Percentiles rank a stretch among this genome's conserved stretches.
Conservation (phyloP, 2,113 vertebrate genomes). For the Holacanthus passer region DNA sequence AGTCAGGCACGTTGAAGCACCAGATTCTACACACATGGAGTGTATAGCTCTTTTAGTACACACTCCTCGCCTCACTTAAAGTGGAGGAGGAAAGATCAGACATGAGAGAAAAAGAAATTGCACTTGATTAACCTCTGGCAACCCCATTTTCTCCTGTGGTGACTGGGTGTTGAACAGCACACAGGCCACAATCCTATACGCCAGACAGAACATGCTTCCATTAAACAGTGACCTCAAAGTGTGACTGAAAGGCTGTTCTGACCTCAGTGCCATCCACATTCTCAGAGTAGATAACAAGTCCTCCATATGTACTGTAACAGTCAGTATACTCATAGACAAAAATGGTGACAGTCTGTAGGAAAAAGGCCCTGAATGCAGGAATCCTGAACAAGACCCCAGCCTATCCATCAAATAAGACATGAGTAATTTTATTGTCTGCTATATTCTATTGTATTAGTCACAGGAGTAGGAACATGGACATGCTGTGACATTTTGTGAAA, state of each 20-base stretch:
- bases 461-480: neutral
- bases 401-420: conserved; percentile 23
- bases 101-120: conserved; percentile 65
- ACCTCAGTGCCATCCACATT: conserved; percentile 39
- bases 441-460: neutral
- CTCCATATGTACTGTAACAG: conserved; percentile 9
- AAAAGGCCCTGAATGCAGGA: neutral
- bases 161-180: conserved; percentile 59
- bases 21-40: neutral
- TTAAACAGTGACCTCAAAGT: conserved; percentile 69
- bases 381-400: conserved; percentile 26
- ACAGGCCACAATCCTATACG: conserved; percentile 52
- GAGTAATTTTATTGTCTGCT: neutral
- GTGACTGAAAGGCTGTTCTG: conserved; percentile 36
- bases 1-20: neutral
- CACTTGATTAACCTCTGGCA: conserved; percentile 79
- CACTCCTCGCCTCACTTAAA: conserved; percentile 28
- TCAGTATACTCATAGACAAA: conserved; percentile 9
- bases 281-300: conserved; percentile 40
- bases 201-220: conserved; percentile 68
- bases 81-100: conserved; percentile 57
- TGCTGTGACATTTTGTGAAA: neutral
- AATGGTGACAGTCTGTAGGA: neutral
- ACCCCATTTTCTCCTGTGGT: conserved; percentile 76
- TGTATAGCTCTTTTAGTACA: conserved; percentile 31